phyloP scores from a whole-genome alignment of 2,113 vertebrate genomes.

The Oceanites oceanicus region DNA sequence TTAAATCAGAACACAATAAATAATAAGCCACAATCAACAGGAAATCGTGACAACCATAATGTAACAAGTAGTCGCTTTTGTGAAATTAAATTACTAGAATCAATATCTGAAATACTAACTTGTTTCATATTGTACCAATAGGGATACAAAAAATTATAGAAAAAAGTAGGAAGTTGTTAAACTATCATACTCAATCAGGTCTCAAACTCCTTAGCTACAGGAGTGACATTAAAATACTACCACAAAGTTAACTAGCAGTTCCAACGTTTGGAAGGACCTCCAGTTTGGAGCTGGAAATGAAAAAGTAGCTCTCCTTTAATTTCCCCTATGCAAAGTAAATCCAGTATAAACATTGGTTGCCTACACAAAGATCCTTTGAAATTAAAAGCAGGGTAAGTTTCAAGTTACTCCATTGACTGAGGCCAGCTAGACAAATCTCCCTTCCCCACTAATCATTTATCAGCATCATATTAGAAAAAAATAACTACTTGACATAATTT shows the following conservation, averaged over 20 bases:
- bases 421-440: background rate
- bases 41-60: background rate
- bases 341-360: background rate
- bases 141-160: background rate
- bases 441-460: background rate
- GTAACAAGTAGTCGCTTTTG: background rate
- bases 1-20: background rate
- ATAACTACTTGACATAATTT: background rate
- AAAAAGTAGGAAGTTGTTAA: background rate
- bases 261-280: background rate
- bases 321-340: background rate
- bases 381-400: constrained; percentile 32
- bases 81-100: background rate
- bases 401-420: background rate
- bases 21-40: background rate
- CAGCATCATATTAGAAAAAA: background rate
- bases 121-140: background rate
- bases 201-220: background rate
- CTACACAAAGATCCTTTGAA: background rate
- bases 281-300: background rate
- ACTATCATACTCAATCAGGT: background rate
- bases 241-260: background rate
- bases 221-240: background rate
- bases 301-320: background rate
- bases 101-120: background rate